A percentile compares a stretch with the other conserved stretches of the same genome.
Evolutionary conservation across 1,140 invertebrate species (phyloP).

Genomic region (Neodiprion lecontei): DNA sequence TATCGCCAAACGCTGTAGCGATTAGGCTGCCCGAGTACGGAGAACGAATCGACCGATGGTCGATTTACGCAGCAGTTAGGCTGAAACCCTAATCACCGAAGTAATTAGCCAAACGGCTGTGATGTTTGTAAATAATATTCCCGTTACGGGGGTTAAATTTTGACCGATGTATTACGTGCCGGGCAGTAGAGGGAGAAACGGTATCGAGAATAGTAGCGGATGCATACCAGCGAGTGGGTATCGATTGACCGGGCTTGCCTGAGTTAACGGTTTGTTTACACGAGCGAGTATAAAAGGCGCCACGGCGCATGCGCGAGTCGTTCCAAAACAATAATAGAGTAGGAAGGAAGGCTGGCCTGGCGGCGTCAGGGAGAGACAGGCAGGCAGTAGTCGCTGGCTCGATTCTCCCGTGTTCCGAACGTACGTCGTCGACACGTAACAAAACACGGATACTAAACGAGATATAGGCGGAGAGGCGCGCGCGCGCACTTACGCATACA

Average conservation of each 20-base stretch:
- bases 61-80: not conserved
- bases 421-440: not conserved
- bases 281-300: slow-evolving; percentile 30
- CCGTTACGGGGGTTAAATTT: not conserved
- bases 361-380: not conserved
- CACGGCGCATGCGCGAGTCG: slow-evolving; percentile 52
- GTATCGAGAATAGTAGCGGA: slow-evolving; percentile 21
- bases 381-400: slow-evolving; percentile 15
- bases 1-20: not conserved
- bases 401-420: not conserved
- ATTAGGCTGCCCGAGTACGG: not conserved
- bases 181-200: not conserved
- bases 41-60: not conserved
- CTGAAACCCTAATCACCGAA: not conserved
- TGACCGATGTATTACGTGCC: not conserved
- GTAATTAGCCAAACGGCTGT: too few relatives aligned
- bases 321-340: slow-evolving; percentile 62
- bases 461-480: not conserved
- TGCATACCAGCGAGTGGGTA: slow-evolving; percentile 32
- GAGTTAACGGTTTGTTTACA: slow-evolving; percentile 64
- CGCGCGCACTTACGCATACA: not conserved
- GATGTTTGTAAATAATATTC: not conserved
- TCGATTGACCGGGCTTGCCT: slow-evolving; percentile 49
- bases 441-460: not conserved
- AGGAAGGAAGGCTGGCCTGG: slow-evolving; percentile 53